These are phyloP conservation scores for Hirundichthys speculiger DNA, from an alignment of 2,113 vertebrate species.

Conservation along the genomic window DNA sequence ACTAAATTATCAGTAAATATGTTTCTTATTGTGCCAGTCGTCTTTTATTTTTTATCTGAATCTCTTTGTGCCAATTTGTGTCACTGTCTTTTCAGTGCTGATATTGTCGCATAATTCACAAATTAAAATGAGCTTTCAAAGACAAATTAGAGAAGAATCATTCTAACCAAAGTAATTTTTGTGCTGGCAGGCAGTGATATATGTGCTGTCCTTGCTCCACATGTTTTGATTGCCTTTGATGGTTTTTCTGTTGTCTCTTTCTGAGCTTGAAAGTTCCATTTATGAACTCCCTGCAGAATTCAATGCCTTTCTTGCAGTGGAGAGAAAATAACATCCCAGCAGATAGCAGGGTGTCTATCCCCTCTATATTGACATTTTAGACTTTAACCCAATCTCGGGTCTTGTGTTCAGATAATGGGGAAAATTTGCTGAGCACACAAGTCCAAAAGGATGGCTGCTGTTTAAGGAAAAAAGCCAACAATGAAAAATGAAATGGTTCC, in stretches of 20 bases:
- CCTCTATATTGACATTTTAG: conserved; percentile 19
- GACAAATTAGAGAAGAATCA: conserved; percentile 32
- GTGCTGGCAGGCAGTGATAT: conserved; percentile 49
- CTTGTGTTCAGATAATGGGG: conserved; percentile 22
- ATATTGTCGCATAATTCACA: conserved; percentile 39
- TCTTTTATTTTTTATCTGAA: conserved; percentile 1
- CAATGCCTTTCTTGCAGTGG: conserved; percentile 36
- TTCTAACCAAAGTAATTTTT: conserved; percentile 42
- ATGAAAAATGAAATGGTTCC: too few species aligned
- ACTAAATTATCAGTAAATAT: too few species aligned
- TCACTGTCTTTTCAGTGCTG: conserved; percentile 10
- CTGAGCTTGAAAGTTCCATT: conserved; percentile 53
- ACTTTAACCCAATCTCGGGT: conserved; percentile 29
- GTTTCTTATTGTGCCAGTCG: not conserved
- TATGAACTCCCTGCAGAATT: conserved; percentile 56
- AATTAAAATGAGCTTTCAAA: conserved; percentile 21
- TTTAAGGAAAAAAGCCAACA: too few species aligned
- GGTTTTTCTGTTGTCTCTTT: conserved; percentile 58
- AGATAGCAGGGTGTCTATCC: conserved; percentile 9
- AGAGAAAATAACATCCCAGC: conserved; percentile 21
- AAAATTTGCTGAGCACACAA: not conserved
- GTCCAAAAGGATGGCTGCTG: too few species aligned
- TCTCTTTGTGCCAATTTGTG: conserved; percentile 10
- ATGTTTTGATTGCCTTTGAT: conserved; percentile 64
- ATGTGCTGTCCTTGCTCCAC: conserved; percentile 59